Percentiles rank a stretch among this genome's conserved stretches.
phyloP scores from a whole-genome alignment of 2,797 vertebrate genomes.

The Choloepus didactylus region DNA sequence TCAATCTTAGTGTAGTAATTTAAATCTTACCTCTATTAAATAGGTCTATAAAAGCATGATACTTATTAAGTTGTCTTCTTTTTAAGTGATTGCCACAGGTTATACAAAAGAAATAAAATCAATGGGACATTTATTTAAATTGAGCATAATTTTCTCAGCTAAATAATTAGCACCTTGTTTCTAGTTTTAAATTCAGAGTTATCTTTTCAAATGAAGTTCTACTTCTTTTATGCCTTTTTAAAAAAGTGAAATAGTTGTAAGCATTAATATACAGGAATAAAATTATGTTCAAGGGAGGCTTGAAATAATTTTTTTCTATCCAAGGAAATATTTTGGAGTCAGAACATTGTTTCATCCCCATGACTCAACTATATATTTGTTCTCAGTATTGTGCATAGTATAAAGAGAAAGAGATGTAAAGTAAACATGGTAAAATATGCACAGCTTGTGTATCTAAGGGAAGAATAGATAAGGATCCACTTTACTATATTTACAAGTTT shows the following conservation, averaged over 20 bases:
- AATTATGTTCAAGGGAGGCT: background rate
- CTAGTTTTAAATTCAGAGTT: background rate
- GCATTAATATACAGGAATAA: background rate
- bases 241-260: background rate
- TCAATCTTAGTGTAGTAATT: conserved; percentile 37
- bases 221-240: background rate
- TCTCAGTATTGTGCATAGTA: background rate
- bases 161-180: background rate
- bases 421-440: background rate
- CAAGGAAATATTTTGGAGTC: background rate
- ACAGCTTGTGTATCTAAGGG: background rate
- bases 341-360: background rate
- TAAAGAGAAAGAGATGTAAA: background rate
- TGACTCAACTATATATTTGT: background rate
- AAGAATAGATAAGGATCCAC: background rate
- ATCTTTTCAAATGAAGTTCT: background rate
- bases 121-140: conserved; percentile 18
- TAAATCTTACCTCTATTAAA: conserved; percentile 38
- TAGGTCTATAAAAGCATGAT: conserved; percentile 13
- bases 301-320: background rate
- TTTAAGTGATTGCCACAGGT: background rate
- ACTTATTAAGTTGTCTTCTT: conserved; percentile 9
- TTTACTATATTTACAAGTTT: background rate
- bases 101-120: background rate
- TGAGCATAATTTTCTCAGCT: conserved; percentile 25